Conservation (phyloP, 1,140 invertebrate genomes). For the Ceratina japonica region DNA sequence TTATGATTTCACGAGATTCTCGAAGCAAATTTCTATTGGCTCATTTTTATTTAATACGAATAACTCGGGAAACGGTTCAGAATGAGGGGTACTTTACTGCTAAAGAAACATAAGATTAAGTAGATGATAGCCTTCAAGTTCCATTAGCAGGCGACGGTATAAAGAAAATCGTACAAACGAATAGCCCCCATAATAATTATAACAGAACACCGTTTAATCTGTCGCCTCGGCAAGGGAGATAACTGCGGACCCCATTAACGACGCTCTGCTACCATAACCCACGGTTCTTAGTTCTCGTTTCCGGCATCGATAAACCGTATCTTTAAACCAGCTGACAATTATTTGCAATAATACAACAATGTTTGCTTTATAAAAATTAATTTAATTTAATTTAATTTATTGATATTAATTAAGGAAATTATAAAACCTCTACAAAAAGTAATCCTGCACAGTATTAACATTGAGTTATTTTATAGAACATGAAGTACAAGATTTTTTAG, state of each 20-base stretch:
- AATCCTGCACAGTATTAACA: not conserved
- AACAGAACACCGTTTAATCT: conserved; percentile 61
- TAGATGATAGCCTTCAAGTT: not conserved
- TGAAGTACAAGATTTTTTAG: too few species aligned
- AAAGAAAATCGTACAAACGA: not conserved
- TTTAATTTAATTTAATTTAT: too few species aligned
- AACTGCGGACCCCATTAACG: conserved; percentile 19
- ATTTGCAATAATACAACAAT: not conserved
- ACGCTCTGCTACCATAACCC: conserved; percentile 28
- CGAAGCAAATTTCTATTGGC: too few species aligned
- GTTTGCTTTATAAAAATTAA: not conserved
- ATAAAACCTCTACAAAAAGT: not conserved
- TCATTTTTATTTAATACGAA: too few species aligned
- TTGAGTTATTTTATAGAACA: too few species aligned
- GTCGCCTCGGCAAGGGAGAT: conserved; percentile 47
- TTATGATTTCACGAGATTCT: not conserved
- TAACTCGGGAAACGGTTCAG: too few species aligned
- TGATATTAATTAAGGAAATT: too few species aligned
- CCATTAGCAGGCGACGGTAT: not conserved
- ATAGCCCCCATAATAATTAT: conserved; percentile 55
- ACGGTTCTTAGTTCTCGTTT: conserved; percentile 26
- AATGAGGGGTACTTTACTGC: too few species aligned
- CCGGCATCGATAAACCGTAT: conserved; percentile 19
- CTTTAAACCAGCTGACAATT: conserved; percentile 35
- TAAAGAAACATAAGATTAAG: too few species aligned